Base-by-base conservation (phyloP, 1,140 invertebrate species). In the Caenorhabditis briggsae region DNA sequence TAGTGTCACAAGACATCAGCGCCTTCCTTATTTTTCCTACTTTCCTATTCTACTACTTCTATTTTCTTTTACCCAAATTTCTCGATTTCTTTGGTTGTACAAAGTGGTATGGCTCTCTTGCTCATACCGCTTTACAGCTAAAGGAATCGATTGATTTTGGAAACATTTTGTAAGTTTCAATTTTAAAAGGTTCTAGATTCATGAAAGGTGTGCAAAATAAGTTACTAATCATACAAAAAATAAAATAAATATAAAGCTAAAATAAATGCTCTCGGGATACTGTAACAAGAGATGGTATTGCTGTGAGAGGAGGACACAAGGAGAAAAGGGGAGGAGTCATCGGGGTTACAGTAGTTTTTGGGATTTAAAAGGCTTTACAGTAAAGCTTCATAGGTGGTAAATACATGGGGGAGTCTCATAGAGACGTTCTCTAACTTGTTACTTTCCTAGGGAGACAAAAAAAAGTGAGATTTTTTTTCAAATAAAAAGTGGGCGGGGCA, bases 11-110 rank as follows among this genome's bases (percentile, higher is more conserved):
- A 48, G 43, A 25, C 23, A 33, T 33, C 33, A 33, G 33, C n/a
- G n/a, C n/a, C 16, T 50, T 50, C 70, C 3, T 50, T 50, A 14
- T 78, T 18, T 23, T 43, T n/a, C 11, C 23, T 78, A 23, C 14
- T 23, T 11, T 33, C 25, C 12, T 65, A 25, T 78, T 23, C 70
- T 41, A 48, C 50, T 78, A 65, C 16, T 43, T 43, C 20, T 14
- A 16, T 43, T 43, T 16, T 65, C 18, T 23, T 64, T 25, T 33
- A 7, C 16, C 64, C 41, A 33, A n/a, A 46, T 70, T 43, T 78
- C 70, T 78, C 70, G 33, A 78, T 78, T 20, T 78, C 70, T 78
- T 78, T 78, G 70, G 70, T 78, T 78, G 70, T 78, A 78, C 70
- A 78, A 78, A 78, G 70, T 78, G 70, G 70, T 78, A 78, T 78